Evolutionary conservation across 2,888 invertebrate species (phyloP).

Genomic region (Archips crataeganus): DNA sequence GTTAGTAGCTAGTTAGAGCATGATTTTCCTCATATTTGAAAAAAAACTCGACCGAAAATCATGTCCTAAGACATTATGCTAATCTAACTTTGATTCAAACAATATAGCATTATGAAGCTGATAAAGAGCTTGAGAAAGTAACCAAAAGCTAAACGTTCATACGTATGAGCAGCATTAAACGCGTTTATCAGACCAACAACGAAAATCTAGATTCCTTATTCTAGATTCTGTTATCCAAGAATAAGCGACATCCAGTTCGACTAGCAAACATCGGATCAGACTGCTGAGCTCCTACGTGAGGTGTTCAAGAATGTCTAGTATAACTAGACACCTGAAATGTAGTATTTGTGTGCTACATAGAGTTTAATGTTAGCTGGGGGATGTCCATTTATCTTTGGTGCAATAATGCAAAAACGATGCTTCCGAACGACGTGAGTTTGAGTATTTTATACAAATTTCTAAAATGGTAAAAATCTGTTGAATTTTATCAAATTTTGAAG

Average conservation of each 20-base stretch:
- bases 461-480: not conserved
- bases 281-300: conserved; percentile 25
- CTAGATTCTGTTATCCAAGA: conserved; percentile 20
- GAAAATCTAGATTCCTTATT: conserved; percentile 2
- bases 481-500: not conserved
- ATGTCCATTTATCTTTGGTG: not conserved
- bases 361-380: not conserved
- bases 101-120: too few relatives aligned
- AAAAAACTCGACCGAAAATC: too few relatives aligned
- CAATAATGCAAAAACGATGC: not conserved
- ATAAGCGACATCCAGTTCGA: conserved; percentile 22
- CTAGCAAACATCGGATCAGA: conserved; percentile 29
- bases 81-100: too few relatives aligned
- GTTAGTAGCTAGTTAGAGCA: too few relatives aligned
- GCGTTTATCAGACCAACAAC: not conserved
- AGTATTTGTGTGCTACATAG: not conserved
- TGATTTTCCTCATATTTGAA: too few relatives aligned
- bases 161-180: not conserved
- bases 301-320: conserved; percentile 8
- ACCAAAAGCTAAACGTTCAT: too few relatives aligned
- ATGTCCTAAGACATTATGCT: too few relatives aligned
- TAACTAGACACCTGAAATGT: conserved; percentile 1
- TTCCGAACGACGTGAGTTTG: not conserved
- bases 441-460: too few relatives aligned
- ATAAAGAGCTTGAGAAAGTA: too few relatives aligned